Evolutionary conservation across 1,140 invertebrate species (phyloP), one percentile per base, ranked within the genome.

Genomic region (Heliothis subflexa): DNA sequence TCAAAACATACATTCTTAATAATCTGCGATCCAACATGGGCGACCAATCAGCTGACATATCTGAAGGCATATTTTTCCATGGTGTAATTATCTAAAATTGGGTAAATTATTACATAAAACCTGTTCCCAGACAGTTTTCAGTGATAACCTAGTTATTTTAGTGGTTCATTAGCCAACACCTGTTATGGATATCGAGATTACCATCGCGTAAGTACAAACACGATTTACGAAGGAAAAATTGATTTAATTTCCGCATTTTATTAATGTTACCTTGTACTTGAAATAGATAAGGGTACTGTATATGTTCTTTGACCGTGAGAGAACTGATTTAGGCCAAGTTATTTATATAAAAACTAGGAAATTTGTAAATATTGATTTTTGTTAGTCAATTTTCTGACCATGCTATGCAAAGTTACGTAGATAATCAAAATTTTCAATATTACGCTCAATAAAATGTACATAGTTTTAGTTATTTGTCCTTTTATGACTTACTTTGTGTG

Each of bases 51-150:
- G 91, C 92, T 93, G 91, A 94, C 89, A 89, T 82, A 71, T 82
- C 78, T 77, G 83, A 88, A 85, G 80, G 85, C 81, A 80, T 88
- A 91, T 89, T 91, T 93, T 91, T 90, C 88, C 88, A 89, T 89
- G 85, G 83, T 89, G 83, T 85, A 89, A 86, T 87, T 84, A 85
- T 82, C 80, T 82, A 84, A 90, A 54, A 88, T 85, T 90, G 84
- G 83, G 82, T 85, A 87, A 91, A 92, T 92, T 94, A 93, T 93
- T 94, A 94, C 91, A 94, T 94, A 94, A 94, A 93, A 90, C 85
- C 64, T 89, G 81, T 82, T 81, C 78, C 59, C 68, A 76, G 62
- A 55, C 25, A 47, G 57, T 78, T 74, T 81, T 72, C 21, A 84
- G 78, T 87, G 82, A 62, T 57, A 78, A 68, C 78, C 68, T 83